A percentile compares a stretch with the other conserved stretches of the same genome.
phyloP scores from a whole-genome alignment of 1,140 invertebrate species.

The Formica exsecta region DNA sequence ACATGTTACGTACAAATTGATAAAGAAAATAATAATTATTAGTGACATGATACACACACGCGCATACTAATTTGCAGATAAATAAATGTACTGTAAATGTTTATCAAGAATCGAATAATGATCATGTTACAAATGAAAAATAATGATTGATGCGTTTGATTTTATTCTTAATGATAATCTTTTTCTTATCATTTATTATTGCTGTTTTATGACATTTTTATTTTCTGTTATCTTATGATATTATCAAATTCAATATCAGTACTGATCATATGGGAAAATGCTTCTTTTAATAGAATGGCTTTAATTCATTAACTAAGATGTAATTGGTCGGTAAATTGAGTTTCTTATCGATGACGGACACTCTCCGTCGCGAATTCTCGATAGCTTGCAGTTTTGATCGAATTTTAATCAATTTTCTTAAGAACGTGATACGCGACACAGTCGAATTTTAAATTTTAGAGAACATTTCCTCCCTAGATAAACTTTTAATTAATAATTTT shows the following conservation, averaged over 20 bases:
- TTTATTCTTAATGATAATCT: background rate
- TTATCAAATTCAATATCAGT: background rate
- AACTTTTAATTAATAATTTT: constrained; percentile 1
- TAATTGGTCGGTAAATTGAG: constrained; percentile 78
- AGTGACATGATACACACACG: background rate
- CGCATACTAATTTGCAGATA: background rate
- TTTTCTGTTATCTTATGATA: background rate
- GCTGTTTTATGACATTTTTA: background rate
- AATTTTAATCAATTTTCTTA: constrained; percentile 42
- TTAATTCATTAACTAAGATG: constrained; percentile 67
- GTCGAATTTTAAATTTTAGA: constrained; percentile 14
- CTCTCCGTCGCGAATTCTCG: constrained; percentile 62
- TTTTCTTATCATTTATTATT: background rate
- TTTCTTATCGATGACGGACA: constrained; percentile 75
- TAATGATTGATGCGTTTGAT: background rate
- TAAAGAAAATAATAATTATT: background rate
- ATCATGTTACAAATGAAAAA: background rate
- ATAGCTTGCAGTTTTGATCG: constrained; percentile 67
- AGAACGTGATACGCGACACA: background rate
- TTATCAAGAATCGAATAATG: background rate
- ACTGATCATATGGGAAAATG: background rate
- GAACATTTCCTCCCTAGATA: background rate
- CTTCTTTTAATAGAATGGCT: constrained; percentile 20
- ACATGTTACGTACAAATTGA: background rate
- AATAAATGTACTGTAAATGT: background rate